Base-by-base conservation (phyloP, 2,888 invertebrate species). In the Lagria hirta region DNA sequence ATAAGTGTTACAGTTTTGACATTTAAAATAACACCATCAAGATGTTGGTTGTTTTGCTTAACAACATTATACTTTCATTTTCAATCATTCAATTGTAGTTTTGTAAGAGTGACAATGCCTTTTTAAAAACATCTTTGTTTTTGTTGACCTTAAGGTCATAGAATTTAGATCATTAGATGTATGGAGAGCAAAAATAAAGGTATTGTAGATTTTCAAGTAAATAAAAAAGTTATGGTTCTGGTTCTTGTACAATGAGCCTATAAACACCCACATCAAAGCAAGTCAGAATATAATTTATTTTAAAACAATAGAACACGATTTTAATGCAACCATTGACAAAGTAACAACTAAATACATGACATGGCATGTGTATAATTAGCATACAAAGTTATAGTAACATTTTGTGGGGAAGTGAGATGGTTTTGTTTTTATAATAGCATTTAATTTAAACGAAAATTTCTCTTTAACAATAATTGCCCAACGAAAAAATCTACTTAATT, bases 291-390 rank as follows among this genome's bases (percentile, higher is more conserved):
- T 66, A 69, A 69, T 70, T 70, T 69, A 70, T 68, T 70, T 69
- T 64, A 61, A 66, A 67, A 70, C 70, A 70, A 70, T 70, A 66
- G 70, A 65, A 69, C 69, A 68, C 63, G 68, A 63, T 65, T 64
- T 69, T 67, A 69, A 67, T 69, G 66, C 65, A 65, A 67, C 61
- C 65, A 69, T 70, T 63, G 66, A 64, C 68, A 60, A 62, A 65
- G 63, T 63, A 63, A 69, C 69, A 68, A 65, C 65, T 65, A 66
- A 68, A 66, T 69, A 70, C 69, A 70, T 66, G 70, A 66, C 69
- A 65, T 51, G 66, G 62, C 67, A 65, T 68, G 65, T 70, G 67
- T 68, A 62, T 62, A 69, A 70, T 70, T 70, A 70, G 69, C 70
- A 70, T 70, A 70, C 66, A 67, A 66, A 68, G 62, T 64, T 62